phyloP scores from a whole-genome alignment of 2,113 vertebrate genomes.

The Perca schrenkii region DNA sequence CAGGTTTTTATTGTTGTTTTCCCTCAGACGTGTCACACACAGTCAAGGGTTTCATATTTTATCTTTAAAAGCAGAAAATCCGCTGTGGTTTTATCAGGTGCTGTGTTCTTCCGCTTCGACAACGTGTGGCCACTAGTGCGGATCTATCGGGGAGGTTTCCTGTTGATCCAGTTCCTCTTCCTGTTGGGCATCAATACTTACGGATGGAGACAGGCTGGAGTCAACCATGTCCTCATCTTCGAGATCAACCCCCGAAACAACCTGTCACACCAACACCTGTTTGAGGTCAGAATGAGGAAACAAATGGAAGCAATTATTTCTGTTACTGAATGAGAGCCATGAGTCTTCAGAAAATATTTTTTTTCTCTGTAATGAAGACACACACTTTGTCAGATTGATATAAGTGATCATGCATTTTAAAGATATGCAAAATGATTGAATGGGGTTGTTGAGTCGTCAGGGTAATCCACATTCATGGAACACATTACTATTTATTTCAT shows the following conservation, averaged over 20 bases:
- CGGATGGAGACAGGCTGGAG: constrained; percentile 95
- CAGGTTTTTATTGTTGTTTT: background rate
- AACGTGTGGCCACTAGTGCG: constrained; percentile 94
- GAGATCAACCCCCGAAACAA: constrained; percentile 97
- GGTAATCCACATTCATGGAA: constrained; percentile 24
- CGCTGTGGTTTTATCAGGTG: constrained; percentile 78
- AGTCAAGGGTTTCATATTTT: background rate
- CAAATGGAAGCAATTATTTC: background rate
- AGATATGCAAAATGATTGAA: background rate
- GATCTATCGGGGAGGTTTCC: constrained; percentile 96
- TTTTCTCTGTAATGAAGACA: background rate
- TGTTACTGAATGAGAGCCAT: background rate
- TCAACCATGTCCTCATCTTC: constrained; percentile 98
- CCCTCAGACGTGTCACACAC: background rate
- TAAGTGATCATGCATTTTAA: background rate
- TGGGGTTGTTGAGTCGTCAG: constrained; percentile 6
- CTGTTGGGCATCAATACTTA: constrained; percentile 97
- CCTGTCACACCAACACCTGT: constrained; percentile 96
- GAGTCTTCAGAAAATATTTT: background rate
- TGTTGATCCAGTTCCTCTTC: constrained; percentile 98
- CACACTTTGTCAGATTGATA: background rate
- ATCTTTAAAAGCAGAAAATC: background rate
- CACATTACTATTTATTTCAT: constrained; percentile 12
- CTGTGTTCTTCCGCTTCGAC: constrained; percentile 85
- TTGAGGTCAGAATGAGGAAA: constrained; percentile 86